A percentile compares a stretch with the other conserved stretches of the same genome.
Conservation (phyloP, 2,113 vertebrate species). For the Dicentrarchus labrax region DNA sequence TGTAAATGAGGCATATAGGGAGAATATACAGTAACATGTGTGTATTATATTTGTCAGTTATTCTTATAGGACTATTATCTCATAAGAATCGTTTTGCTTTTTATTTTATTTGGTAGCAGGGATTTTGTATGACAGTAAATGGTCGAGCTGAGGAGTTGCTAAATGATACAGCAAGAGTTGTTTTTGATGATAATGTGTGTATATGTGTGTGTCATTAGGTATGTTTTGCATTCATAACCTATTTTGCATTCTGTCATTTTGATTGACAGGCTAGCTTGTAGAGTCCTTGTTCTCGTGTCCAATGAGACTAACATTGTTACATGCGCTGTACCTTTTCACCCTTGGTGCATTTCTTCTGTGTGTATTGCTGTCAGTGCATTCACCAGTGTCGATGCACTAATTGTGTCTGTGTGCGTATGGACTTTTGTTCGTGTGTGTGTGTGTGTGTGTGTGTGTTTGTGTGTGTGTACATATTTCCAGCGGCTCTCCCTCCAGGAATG, state of each 20-base stretch:
- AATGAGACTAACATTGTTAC: not conserved
- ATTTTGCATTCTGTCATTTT: constrained; percentile 7
- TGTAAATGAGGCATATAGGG: constrained; percentile 21
- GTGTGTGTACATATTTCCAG: constrained; percentile 71
- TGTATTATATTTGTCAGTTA: not conserved
- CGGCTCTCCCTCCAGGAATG: constrained; percentile 70
- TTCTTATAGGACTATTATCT: not conserved
- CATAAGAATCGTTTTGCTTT: not conserved
- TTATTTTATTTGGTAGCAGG: not conserved
- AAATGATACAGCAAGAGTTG: not conserved
- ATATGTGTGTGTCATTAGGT: not conserved
- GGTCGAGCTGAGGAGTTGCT: constrained; percentile 1
- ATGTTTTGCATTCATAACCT: constrained; percentile 6
- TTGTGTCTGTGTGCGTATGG: constrained; percentile 38
- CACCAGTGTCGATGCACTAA: constrained; percentile 39
- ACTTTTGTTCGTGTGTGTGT: not conserved
- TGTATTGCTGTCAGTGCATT: constrained; percentile 7
- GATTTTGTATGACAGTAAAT: not conserved
- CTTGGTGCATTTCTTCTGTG: constrained; percentile 1
- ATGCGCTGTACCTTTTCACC: constrained; percentile 17
- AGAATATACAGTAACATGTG: not conserved
- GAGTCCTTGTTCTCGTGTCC: constrained; percentile 8
- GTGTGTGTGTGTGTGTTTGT: constrained; percentile 1
- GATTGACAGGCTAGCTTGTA: constrained; percentile 17
- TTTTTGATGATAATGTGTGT: not conserved